phyloP scores from a whole-genome alignment of 2,113 vertebrate genomes.

The Hypomesus transpacificus region DNA sequence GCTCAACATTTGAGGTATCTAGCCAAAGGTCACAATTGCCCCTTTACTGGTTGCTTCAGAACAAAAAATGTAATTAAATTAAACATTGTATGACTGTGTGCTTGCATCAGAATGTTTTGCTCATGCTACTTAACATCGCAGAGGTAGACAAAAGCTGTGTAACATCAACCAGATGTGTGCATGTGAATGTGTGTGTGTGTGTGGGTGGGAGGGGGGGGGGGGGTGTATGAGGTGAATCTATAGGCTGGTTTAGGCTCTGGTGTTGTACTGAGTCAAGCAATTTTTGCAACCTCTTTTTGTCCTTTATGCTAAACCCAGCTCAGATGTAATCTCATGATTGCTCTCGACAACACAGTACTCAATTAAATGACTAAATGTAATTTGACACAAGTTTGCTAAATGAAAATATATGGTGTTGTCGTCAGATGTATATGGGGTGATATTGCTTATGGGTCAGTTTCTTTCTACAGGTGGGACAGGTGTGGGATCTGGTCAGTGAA shows the following conservation, averaged over 20 bases:
- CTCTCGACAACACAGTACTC: no score
- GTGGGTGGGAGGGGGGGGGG: background rate
- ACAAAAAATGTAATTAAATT: no score
- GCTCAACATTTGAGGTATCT: no score
- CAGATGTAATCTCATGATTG: no score
- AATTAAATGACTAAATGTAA: no score
- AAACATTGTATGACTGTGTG: background rate
- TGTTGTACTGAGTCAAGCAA: no score
- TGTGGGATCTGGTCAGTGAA: conserved; percentile 80
- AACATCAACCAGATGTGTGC: background rate
- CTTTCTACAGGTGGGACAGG: conserved; percentile 92
- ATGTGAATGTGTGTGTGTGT: background rate
- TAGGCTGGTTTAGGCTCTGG: background rate
- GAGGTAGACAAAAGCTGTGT: background rate
- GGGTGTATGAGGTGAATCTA: background rate
- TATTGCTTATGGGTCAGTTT: conserved; percentile 88
- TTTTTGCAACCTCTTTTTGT: no score
- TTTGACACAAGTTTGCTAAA: no score
- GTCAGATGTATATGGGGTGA: conserved; percentile 94
- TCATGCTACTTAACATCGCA: background rate
- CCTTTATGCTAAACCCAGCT: no score
- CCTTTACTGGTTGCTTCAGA: no score
- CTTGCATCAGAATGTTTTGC: background rate
- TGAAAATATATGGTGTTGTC: background rate
- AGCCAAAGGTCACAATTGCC: no score